A percentile compares a stretch with the other conserved stretches of the same genome.
Evolutionary conservation across 1,140 invertebrate species (phyloP).

Genomic region (Drusus annulatus): DNA sequence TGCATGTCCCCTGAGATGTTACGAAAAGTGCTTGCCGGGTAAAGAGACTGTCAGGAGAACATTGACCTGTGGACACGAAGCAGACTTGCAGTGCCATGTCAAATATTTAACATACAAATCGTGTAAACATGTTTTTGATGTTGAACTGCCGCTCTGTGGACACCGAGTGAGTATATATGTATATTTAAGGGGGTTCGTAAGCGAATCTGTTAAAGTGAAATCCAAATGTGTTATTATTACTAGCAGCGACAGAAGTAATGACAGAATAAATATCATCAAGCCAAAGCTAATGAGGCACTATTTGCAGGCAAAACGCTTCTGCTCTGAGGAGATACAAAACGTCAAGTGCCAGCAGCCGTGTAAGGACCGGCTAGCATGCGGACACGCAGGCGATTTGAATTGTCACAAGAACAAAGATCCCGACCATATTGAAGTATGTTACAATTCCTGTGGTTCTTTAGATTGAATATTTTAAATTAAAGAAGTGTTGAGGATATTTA

Average conservation of each 20-base stretch:
- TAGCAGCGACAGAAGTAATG: too few species aligned
- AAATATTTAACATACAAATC: constrained; percentile 59
- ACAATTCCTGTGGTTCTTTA: not conserved
- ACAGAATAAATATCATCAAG: too few species aligned
- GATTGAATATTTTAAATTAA: not conserved
- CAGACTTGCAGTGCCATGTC: constrained; percentile 63
- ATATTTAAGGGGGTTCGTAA: too few species aligned
- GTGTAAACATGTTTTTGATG: constrained; percentile 63
- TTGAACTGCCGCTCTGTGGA: constrained; percentile 66
- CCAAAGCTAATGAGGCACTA: too few species aligned
- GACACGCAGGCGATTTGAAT: not conserved
- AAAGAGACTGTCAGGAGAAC: constrained; percentile 61
- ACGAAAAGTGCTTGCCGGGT: constrained; percentile 67
- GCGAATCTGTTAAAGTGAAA: too few species aligned
- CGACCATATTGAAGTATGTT: constrained; percentile 25
- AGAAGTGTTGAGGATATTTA: not conserved
- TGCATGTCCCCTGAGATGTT: constrained; percentile 69
- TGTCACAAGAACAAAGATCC: constrained; percentile 26
- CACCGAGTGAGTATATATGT: constrained; percentile 63
- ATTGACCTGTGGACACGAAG: constrained; percentile 69
- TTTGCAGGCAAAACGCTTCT: constrained; percentile 9
- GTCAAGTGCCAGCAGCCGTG: not conserved
- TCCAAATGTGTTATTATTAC: too few species aligned
- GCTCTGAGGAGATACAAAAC: not conserved
- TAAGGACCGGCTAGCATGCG: constrained; percentile 16